Evolutionary conservation across 2,888 invertebrate genomes (phyloP).

Genomic region (Aethes cnicana): DNA sequence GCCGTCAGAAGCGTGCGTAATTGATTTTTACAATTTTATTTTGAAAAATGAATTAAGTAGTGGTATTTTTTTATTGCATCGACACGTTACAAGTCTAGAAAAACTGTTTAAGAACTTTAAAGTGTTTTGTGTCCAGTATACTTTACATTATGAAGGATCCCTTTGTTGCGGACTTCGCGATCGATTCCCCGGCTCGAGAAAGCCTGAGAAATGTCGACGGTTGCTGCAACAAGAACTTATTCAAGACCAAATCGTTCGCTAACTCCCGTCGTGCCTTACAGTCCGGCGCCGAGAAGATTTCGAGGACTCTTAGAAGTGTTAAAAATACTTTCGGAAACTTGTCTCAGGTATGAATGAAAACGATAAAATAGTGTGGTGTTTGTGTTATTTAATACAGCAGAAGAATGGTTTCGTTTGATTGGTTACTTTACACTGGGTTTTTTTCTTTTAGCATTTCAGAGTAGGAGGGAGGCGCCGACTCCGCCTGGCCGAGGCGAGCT

Average conservation of each 20-base stretch:
- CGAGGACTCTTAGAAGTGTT: constrained; percentile 85
- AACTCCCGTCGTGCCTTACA: constrained; percentile 85
- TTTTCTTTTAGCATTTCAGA: constrained; percentile 63
- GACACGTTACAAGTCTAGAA: constrained; percentile 29
- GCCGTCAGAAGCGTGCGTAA: constrained; percentile 34
- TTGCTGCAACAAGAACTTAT: constrained; percentile 69
- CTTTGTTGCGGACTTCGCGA: constrained; percentile 66
- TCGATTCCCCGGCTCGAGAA: constrained; percentile 71
- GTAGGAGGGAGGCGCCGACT: constrained; percentile 70
- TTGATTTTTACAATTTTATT: constrained; percentile 46
- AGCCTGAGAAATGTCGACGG: constrained; percentile 70
- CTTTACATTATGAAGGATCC: constrained; percentile 69
- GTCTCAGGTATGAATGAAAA: constrained; percentile 80
- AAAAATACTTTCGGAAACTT: constrained; percentile 85
- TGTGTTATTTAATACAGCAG: too few relatives aligned
- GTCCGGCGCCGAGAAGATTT: constrained; percentile 85
- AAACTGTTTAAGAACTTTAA: constrained; percentile 21
- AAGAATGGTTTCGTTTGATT: neutral
- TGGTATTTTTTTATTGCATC: constrained; percentile 35
- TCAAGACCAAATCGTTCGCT: constrained; percentile 76
- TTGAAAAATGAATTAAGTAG: constrained; percentile 48
- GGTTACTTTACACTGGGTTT: neutral
- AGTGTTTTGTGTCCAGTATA: constrained; percentile 31
- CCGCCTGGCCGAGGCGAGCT: constrained; percentile 66
- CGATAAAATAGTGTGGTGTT: constrained; percentile 10